Evolutionary conservation across 1,140 invertebrate genomes (phyloP).

Genomic region (Dinothrombium tinctorium): DNA sequence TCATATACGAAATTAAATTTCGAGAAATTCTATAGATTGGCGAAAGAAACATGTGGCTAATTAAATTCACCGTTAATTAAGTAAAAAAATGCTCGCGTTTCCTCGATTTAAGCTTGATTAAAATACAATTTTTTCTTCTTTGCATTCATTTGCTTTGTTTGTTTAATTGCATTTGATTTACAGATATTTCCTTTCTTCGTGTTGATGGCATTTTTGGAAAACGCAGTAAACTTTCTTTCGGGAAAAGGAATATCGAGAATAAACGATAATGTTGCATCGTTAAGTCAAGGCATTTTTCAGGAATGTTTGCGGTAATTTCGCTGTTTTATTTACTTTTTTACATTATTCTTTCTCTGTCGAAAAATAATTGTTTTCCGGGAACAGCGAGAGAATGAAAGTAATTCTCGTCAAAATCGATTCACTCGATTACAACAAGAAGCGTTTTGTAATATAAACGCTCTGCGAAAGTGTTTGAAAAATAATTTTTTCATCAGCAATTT

Average conservation of each 20-base stretch:
- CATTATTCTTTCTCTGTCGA: too few species aligned
- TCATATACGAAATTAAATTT: background rate
- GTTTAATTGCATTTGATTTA: background rate
- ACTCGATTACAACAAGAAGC: too few species aligned
- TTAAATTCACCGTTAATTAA: background rate
- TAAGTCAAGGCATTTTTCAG: slow-evolving; percentile 10
- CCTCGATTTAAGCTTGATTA: background rate
- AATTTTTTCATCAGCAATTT: too few species aligned
- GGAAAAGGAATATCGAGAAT: slow-evolving; percentile 6
- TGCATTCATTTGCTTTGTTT: background rate
- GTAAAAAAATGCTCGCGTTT: background rate
- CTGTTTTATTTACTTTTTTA: too few species aligned
- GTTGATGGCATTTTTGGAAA: slow-evolving; percentile 7
- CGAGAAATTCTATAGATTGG: background rate
- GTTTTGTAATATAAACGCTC: too few species aligned
- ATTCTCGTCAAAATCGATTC: too few species aligned
- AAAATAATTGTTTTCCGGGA: background rate
- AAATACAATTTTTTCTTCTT: background rate
- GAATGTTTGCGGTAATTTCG: slow-evolving; percentile 12
- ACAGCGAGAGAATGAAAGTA: too few species aligned
- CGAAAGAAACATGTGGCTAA: background rate
- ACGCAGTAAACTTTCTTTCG: slow-evolving; percentile 1
- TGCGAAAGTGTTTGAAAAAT: too few species aligned
- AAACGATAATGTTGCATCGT: slow-evolving; percentile 9
- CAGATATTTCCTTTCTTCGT: slow-evolving; percentile 11